Percentiles rank a stretch among this genome's conserved stretches.
These are phyloP conservation scores for Rafetus swinhoei DNA, from an alignment of 2,113 vertebrate genomes.

Conservation along the genomic window DNA sequence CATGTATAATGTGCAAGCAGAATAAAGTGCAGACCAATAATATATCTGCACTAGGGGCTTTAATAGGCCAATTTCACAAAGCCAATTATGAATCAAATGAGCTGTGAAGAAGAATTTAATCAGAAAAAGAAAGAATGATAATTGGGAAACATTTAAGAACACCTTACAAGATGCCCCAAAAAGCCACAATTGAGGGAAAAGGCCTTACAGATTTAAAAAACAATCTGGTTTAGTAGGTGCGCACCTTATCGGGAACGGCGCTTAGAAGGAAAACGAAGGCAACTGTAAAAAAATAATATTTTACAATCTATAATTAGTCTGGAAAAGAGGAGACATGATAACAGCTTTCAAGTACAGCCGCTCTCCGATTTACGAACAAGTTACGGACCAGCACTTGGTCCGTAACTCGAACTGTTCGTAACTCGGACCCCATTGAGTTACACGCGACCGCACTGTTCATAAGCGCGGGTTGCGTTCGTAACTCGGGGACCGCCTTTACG, in stretches of 20 bases:
- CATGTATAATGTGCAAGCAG: background rate
- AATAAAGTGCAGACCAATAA: background rate
- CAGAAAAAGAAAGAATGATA: background rate
- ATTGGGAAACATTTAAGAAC: background rate
- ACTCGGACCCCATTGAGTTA: too few species aligned
- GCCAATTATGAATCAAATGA: background rate
- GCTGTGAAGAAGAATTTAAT: background rate
- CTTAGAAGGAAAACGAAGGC: background rate
- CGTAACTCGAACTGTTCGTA: too few species aligned
- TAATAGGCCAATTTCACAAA: background rate
- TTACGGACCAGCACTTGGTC: too few species aligned
- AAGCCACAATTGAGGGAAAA: background rate
- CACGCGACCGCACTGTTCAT: too few species aligned
- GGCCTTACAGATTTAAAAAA: background rate
- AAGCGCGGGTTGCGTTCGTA: too few species aligned
- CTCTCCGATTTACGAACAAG: too few species aligned
- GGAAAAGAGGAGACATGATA: too few species aligned
- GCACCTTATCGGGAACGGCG: too few species aligned
- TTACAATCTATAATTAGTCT: background rate
- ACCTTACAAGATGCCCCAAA: background rate
- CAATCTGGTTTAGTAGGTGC: background rate
- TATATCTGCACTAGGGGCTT: background rate
- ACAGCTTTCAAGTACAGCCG: too few species aligned
- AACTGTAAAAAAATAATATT: background rate
- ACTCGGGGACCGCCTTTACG: too few species aligned